Percentiles rank a stretch among this genome's conserved stretches.
These are phyloP conservation scores for Polydesmus complanatus DNA, from an alignment of 2,888 invertebrate genomes.

Conservation along the genomic window DNA sequence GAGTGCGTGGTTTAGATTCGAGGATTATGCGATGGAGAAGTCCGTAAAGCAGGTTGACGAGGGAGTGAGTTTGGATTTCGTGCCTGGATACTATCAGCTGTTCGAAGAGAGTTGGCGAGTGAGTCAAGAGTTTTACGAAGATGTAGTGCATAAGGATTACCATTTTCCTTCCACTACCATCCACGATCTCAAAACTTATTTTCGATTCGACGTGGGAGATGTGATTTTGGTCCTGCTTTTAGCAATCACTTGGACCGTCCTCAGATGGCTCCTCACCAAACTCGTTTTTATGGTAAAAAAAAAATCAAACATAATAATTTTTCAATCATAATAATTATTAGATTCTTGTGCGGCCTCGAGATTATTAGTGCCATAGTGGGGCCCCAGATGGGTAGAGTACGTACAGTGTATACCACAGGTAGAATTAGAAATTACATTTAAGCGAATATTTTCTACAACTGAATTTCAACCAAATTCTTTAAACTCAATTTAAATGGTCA, in stretches of 20 bases:
- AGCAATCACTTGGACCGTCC: slow-evolving; percentile 21
- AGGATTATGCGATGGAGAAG: too few relatives aligned
- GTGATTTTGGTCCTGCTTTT: slow-evolving; percentile 18
- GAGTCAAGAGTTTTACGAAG: background rate
- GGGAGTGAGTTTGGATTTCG: background rate
- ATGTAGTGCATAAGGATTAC: slow-evolving; percentile 9
- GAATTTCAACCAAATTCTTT: too few relatives aligned
- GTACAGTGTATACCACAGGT: too few relatives aligned
- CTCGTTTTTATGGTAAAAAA: slow-evolving; percentile 21
- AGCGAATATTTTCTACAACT: too few relatives aligned
- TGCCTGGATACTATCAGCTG: slow-evolving; percentile 1
- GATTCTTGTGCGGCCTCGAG: too few relatives aligned
- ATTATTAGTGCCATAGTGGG: too few relatives aligned
- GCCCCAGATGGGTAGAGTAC: too few relatives aligned
- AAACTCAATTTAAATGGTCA: too few relatives aligned
- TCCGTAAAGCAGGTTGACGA: background rate
- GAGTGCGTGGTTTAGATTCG: too few relatives aligned
- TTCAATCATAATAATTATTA: too few relatives aligned
- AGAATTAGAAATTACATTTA: too few relatives aligned
- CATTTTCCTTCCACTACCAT: slow-evolving; percentile 8
- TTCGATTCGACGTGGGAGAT: slow-evolving; percentile 10
- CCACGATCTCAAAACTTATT: slow-evolving; percentile 12
- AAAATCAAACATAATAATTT: too few relatives aligned
- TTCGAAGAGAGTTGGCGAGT: slow-evolving; percentile 3
- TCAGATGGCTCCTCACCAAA: slow-evolving; percentile 20